Evolutionary conservation across 2,888 invertebrate species (phyloP), one percentile per base, ranked within the genome.

Genomic region (Molorchus minor): DNA sequence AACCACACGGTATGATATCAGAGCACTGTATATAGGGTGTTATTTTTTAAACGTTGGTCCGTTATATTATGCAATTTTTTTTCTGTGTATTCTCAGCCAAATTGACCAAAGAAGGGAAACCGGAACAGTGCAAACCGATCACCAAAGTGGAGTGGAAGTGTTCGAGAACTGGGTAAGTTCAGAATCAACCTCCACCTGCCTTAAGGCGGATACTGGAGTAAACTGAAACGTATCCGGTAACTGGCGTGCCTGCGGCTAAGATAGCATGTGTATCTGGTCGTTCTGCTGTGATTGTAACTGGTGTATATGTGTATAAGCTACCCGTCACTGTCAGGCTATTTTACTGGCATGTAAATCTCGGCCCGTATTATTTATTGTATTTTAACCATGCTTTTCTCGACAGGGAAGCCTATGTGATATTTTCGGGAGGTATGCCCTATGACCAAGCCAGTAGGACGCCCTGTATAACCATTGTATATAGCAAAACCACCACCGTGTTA

Each of bases 71-170:
- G 25, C 4, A 25, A 5, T 5, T 25, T 25, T 25, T 8, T 7
- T 33, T 5, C 5, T 12, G 69, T 68, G 65, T 36, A 15, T 70
- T 86, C 86, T 64, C 84, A 94, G 94, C 93, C 67, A 96, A 95
- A 88, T 86, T 89, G 69, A 92, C 89, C 76, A 95, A 94, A 82
- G 96, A 96, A 70, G 96, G 96, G 46, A 94, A 93, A 82, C 86
- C 91, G 68, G 96, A 97, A 80, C 89, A 93, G 52, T 97, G 96
- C 82, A 96, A 95, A 85, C 88, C 96, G 55, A 98, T 98, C 79
- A 90, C 90, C 78, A 95, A 96, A 85, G 91, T 98, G 67, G 96
- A 96, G 81, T 96, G 98, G 94, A 96, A 94, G 82, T 90, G 93
- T 58, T 88, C 90, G 69, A 90, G 85, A 85, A 87, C 88, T 75